Base-by-base conservation (phyloP, 1,140 invertebrate genomes). In the Drosophila novamexicana region DNA sequence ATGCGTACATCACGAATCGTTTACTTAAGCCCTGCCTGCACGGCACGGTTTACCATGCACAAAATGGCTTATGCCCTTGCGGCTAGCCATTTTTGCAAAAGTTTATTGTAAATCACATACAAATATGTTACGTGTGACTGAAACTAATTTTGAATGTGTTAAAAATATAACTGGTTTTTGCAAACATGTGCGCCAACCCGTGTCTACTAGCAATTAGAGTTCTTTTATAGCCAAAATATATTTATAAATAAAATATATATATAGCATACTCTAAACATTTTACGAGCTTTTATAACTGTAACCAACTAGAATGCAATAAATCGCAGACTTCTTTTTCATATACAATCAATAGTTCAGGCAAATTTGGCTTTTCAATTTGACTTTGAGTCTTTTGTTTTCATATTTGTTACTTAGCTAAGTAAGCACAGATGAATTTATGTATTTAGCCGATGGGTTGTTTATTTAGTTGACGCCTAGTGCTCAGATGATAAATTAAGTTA, bases 1-100 rank as follows among this genome's bases (percentile, higher is more conserved):
- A 70, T 45, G n/a, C 22, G 59, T 45, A 18, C 29, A 64, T 64
- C 68, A 64, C 68, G 52, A 50, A 64, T 39, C 16, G 36, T 34
- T 34, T 45, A 50, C 18, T 40, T 39, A 14, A 50, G 12, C 34
- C 16, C n/a, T 7, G 36, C 37, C 14, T 52, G 57, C 47, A 12
- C 8, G 29, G 9, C 36, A 37, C 50, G 16, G 12, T 47, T 64
- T 29, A 9, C 9, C 37, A 2, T 61, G 45, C 22, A 10, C 8
- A 18, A 47, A 47, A 18, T 29, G 29, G 12, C 12, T n/a, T 32
- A 50, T 32, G 22, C 12, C 2, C 29, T 50, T 32, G 1, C 5
- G 12, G 10, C 40, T 5, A 7, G 6, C n/a, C n/a, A 47, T 29
- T 29, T 29, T 29, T 29, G 22, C 22, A 29, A 29, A 29, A 9